Evolutionary conservation across 2,113 vertebrate species (phyloP).

Genomic region (Atractosteus spatula): DNA sequence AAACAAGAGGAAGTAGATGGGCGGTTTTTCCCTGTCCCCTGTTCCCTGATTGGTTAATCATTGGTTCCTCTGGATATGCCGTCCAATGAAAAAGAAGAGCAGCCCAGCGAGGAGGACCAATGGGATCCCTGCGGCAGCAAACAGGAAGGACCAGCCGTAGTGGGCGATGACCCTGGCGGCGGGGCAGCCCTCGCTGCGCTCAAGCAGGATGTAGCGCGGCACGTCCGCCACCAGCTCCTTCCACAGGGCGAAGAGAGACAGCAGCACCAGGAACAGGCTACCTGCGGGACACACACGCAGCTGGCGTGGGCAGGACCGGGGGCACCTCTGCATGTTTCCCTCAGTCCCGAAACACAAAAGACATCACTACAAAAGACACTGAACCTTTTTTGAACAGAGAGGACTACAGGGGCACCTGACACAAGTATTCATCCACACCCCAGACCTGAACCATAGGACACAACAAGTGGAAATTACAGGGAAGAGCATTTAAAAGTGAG

Average conservation of each 20-base stretch:
- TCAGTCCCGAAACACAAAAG: too few relatives aligned
- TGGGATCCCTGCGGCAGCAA: constrained; percentile 68
- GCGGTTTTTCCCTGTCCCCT: background rate
- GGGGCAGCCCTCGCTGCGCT: constrained; percentile 62
- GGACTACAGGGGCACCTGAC: too few relatives aligned
- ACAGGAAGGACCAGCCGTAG: constrained; percentile 85
- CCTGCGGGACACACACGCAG: constrained; percentile 51
- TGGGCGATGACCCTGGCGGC: constrained; percentile 50
- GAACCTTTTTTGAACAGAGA: too few relatives aligned
- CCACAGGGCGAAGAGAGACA: constrained; percentile 81
- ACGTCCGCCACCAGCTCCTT: constrained; percentile 80
- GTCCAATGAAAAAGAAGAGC: constrained; percentile 73
- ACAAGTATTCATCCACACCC: too few relatives aligned
- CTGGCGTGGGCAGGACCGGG: too few relatives aligned
- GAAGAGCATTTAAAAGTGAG: too few relatives aligned
- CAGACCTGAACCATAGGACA: too few relatives aligned
- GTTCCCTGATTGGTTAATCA: constrained; percentile 30
- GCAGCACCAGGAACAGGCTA: constrained; percentile 64
- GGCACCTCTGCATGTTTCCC: too few relatives aligned
- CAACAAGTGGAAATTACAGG: too few relatives aligned
- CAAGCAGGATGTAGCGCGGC: constrained; percentile 74
- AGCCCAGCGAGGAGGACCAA: constrained; percentile 71
- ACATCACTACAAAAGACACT: too few relatives aligned
- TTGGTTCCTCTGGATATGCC: constrained; percentile 48
- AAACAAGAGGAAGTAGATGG: too few relatives aligned